phyloP scores from a whole-genome alignment of 2,797 vertebrate genomes.

The Lophotriccus pileatus region DNA sequence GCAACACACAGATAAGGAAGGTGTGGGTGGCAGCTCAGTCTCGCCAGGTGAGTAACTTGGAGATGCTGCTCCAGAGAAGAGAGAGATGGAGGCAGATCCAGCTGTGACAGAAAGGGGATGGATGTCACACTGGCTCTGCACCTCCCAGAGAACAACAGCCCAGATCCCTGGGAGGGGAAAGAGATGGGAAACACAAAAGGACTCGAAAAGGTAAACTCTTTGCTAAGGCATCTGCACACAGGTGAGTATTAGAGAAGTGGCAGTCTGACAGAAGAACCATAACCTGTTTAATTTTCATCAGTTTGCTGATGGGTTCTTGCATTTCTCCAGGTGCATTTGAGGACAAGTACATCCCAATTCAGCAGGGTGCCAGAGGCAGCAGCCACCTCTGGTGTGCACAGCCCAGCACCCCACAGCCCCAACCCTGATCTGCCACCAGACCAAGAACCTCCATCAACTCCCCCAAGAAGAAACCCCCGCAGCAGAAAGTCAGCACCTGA shows the following conservation, averaged over 20 bases:
- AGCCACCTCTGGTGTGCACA: not conserved
- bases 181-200: rapidly evolving
- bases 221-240: not conserved
- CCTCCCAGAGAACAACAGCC: rapidly evolving
- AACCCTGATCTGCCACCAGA: not conserved
- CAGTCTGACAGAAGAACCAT: not conserved
- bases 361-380: not conserved
- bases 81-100: not conserved
- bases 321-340: not conserved
- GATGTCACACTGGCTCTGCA: not conserved
- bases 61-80: not conserved
- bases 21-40: not conserved
- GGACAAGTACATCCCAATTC: not conserved
- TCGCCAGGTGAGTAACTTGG: not conserved
- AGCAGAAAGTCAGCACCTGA: not conserved
- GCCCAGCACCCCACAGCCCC: not conserved
- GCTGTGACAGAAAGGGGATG: not conserved
- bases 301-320: not conserved
- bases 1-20: not conserved
- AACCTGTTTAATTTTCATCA: not conserved
- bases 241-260: not conserved
- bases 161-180: not conserved
- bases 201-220: rapidly evolving
- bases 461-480: not conserved
- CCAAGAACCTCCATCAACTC: not conserved